Percentiles rank a stretch among this genome's conserved stretches.
Conservation (phyloP, 2,797 vertebrate species). For the Odontamblyopus rebecca region DNA sequence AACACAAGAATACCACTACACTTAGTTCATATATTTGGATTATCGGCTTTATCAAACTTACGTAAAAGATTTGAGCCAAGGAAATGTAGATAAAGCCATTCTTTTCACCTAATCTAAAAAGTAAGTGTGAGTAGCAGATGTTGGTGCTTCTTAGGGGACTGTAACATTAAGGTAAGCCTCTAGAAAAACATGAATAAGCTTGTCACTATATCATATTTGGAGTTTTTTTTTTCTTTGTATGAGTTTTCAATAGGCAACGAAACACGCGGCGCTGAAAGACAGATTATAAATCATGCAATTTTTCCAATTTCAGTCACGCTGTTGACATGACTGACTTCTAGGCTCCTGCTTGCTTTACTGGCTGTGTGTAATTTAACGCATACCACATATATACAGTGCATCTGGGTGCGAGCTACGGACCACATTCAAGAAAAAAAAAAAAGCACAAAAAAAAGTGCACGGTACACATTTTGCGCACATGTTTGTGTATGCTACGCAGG, state of each 20-base stretch:
- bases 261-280: constrained; percentile 14
- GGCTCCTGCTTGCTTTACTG: constrained; percentile 28
- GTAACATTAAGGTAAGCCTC: neutral
- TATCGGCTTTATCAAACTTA: neutral
- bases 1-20: neutral
- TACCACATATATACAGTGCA: constrained; percentile 30
- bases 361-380: constrained; percentile 34
- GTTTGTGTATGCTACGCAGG: constrained; percentile 18
- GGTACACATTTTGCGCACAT: constrained; percentile 14
- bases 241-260: constrained; percentile 9
- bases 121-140: neutral
- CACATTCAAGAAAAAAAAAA: constrained; percentile 3
- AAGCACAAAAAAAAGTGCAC: constrained; percentile 16
- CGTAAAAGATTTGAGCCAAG: neutral
- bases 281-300: constrained; percentile 43
- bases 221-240: constrained; percentile 17
- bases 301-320: constrained; percentile 43
- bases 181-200: constrained; percentile 7
- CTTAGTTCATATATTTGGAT: constrained; percentile 11
- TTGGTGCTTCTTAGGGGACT: neutral
- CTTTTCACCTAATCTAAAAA: neutral
- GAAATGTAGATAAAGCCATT: constrained; percentile 2
- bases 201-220: constrained; percentile 3
- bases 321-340: constrained; percentile 42
- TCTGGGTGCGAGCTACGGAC: constrained; percentile 19